phyloP scores from a whole-genome alignment of 2,888 invertebrate genomes.

The Megaustenia siamemsis region DNA sequence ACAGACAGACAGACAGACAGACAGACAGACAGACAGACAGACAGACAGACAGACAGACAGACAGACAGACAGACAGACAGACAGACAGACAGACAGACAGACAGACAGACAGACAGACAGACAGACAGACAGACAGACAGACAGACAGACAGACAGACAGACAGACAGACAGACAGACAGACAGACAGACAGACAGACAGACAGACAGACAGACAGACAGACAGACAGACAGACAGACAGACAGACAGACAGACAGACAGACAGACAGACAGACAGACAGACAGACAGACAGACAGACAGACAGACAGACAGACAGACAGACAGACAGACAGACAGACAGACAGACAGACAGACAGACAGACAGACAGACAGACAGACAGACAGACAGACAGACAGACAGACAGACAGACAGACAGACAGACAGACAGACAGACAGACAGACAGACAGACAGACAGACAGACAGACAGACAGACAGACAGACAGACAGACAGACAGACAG shows the following conservation, averaged over 20 bases:
- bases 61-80: conserved; percentile 44
- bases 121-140: conserved; percentile 40
- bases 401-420: conserved; percentile 35
- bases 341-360: conserved; percentile 24
- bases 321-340: conserved; percentile 29
- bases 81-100: conserved; percentile 45
- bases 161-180: conserved; percentile 20
- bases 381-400: conserved; percentile 27
- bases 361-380: conserved; percentile 25
- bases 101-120: conserved; percentile 33
- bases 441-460: conserved; percentile 24
- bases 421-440: conserved; percentile 29
- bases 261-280: conserved; percentile 43
- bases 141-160: conserved; percentile 45
- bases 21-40: conserved; percentile 22
- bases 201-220: conserved; percentile 2
- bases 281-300: conserved; percentile 47
- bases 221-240: conserved; percentile 42
- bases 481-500: conserved; percentile 29
- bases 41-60: conserved; percentile 34
- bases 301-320: conserved; percentile 32
- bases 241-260: conserved; percentile 39
- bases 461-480: conserved; percentile 26
- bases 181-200: conserved; percentile 18
- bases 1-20: conserved; percentile 31